A percentile compares a stretch with the other conserved stretches of the same genome.
Conservation (phyloP, 2,797 vertebrate genomes). For the Ctenosaura bakeri region DNA sequence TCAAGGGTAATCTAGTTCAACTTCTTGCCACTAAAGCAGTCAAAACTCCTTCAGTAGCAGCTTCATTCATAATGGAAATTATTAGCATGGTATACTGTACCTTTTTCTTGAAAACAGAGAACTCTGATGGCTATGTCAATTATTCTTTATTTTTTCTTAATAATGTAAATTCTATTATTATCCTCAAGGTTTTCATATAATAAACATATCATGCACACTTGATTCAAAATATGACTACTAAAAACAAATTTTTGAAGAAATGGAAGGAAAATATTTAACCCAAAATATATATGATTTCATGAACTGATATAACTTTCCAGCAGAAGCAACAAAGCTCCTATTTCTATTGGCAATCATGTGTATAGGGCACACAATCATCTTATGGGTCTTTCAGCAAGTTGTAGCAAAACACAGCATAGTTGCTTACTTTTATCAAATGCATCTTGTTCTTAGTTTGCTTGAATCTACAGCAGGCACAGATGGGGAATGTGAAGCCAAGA, state of each 20-base stretch:
- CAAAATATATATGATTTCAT: too few species aligned
- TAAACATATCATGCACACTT: neutral
- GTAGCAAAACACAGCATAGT: neutral
- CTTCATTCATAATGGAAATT: neutral
- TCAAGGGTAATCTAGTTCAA: neutral
- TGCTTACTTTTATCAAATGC: neutral
- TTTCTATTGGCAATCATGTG: neutral
- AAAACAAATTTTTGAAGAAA: too few species aligned
- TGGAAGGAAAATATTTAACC: too few species aligned
- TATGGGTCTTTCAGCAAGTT: neutral
- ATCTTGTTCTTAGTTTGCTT: neutral
- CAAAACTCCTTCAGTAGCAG: neutral
- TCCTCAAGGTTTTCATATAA: neutral
- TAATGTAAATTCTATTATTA: neutral
- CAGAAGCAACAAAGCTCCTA: neutral
- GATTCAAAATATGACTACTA: too few species aligned
- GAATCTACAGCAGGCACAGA: neutral
- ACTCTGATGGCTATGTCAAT: fast-evolving
- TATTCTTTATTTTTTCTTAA: conserved; percentile 23
- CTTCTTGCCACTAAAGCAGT: neutral
- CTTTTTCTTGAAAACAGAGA: neutral
- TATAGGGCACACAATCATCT: neutral
- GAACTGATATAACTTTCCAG: too few species aligned
- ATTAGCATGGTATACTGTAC: neutral
- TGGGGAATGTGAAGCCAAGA: neutral